Percentiles rank a stretch among this genome's conserved stretches.
Conservation (phyloP, 2,888 invertebrate species). For the Sarcophaga subvicina region DNA sequence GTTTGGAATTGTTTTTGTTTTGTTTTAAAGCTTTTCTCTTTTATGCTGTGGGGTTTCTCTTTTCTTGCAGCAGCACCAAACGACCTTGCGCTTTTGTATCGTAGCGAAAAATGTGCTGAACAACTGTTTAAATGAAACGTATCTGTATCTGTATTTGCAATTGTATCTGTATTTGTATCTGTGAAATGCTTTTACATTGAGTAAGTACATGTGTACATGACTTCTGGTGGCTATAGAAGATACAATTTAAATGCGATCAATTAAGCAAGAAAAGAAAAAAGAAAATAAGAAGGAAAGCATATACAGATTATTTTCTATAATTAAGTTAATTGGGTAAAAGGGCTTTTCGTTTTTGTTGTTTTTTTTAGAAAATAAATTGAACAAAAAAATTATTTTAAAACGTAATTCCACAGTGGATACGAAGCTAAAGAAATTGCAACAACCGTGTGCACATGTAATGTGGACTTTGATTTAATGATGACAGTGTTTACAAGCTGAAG, state of each 20-base stretch:
- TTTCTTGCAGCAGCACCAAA: slow-evolving; percentile 76
- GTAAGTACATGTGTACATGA: background rate
- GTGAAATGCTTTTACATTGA: background rate
- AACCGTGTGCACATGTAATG: too few species aligned
- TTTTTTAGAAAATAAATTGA: background rate
- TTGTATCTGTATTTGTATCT: background rate
- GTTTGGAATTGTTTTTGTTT: background rate
- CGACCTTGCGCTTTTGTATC: slow-evolving; percentile 75
- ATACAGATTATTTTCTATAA: background rate
- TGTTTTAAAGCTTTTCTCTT: slow-evolving; percentile 24
- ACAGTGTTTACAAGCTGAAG: too few species aligned
- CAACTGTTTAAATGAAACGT: slow-evolving; percentile 15
- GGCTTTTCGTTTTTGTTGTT: background rate
- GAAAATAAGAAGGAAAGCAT: background rate
- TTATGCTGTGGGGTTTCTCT: slow-evolving; percentile 14
- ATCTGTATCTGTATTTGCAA: slow-evolving; percentile 29
- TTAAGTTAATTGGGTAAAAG: background rate
- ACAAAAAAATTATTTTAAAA: background rate
- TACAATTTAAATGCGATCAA: background rate
- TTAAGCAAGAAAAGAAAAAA: background rate
- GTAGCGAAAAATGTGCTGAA: background rate
- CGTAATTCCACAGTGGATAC: background rate
- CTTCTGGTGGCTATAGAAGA: background rate
- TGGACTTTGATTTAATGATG: too few species aligned
- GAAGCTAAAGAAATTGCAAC: too few species aligned